A percentile compares a stretch with the other conserved stretches of the same genome.
These are phyloP conservation scores for Bufo gargarizans DNA, from an alignment of 2,113 vertebrate species.

Conservation along the genomic window DNA sequence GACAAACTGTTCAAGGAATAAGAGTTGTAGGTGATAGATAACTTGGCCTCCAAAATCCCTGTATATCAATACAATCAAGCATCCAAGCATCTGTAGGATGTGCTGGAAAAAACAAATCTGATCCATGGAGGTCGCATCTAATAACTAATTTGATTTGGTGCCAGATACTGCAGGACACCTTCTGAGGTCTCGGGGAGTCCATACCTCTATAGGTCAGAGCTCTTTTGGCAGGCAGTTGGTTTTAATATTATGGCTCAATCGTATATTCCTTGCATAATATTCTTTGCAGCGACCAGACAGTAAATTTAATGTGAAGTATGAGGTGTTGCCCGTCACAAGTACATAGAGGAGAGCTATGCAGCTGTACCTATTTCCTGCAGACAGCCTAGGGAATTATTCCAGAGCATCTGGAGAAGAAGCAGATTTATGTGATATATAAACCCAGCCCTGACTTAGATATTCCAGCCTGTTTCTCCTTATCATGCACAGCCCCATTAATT, in stretches of 20 bases:
- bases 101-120: no score
- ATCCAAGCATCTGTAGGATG: no score
- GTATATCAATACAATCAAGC: no score
- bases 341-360: neutral
- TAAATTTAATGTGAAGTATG: neutral
- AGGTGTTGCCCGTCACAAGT: neutral
- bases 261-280: neutral
- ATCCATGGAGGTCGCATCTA: no score
- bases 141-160: neutral
- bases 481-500: constrained; percentile 33
- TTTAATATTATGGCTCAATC: no score
- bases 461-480: constrained; percentile 25
- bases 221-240: neutral
- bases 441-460: constrained; percentile 28
- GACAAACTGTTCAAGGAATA: no score
- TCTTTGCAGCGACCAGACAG: neutral
- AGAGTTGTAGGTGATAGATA: no score
- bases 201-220: neutral
- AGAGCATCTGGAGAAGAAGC: constrained; percentile 13
- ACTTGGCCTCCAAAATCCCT: no score
- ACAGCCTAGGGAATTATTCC: constrained; percentile 17
- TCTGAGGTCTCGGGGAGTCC: neutral
- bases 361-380: neutral
- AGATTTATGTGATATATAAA: constrained; percentile 37
- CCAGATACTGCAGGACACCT: neutral